Conservation (phyloP, 1,140 invertebrate species). For the Adoxophyes honmai region DNA sequence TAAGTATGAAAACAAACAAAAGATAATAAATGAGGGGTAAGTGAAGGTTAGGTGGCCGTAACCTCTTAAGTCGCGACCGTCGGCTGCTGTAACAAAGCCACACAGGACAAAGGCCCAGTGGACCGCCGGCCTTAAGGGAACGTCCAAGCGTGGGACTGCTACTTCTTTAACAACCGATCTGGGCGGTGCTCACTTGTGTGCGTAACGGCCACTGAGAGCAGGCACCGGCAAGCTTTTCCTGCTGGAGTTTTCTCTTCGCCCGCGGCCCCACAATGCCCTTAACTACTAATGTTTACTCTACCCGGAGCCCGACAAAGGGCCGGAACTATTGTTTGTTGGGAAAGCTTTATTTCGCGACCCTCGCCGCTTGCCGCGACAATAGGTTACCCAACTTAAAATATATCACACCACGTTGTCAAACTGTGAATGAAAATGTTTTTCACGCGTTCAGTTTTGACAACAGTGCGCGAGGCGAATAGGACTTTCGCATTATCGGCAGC, state of each 20-base stretch:
- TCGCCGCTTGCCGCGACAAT: conserved; percentile 63
- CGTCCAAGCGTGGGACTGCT: too few species aligned
- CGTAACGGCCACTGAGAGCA: too few species aligned
- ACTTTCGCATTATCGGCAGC: too few species aligned
- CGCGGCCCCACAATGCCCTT: conserved; percentile 50
- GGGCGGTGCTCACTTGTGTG: too few species aligned
- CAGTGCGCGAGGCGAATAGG: too few species aligned
- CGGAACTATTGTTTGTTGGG: conserved; percentile 76
- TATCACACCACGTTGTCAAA: conserved; percentile 51
- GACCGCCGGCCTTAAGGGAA: neutral
- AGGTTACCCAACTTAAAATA: conserved; percentile 76
- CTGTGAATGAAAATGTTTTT: conserved; percentile 32
- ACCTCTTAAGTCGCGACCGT: conserved; percentile 54
- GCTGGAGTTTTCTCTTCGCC: conserved; percentile 18
- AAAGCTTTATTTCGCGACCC: conserved; percentile 75
- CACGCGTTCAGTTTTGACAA: neutral
- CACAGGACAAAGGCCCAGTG: conserved; percentile 1
- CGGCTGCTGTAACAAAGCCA: conserved; percentile 3
- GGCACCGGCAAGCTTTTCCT: too few species aligned
- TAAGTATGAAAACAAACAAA: conserved; percentile 57
- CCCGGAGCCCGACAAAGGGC: conserved; percentile 68
- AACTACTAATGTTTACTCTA: conserved; percentile 76
- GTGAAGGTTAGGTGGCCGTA: conserved; percentile 63
- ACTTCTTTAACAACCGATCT: too few species aligned
- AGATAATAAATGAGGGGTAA: conserved; percentile 51